phyloP scores from a whole-genome alignment of 2,113 vertebrate genomes.

The Ameiurus melas region DNA sequence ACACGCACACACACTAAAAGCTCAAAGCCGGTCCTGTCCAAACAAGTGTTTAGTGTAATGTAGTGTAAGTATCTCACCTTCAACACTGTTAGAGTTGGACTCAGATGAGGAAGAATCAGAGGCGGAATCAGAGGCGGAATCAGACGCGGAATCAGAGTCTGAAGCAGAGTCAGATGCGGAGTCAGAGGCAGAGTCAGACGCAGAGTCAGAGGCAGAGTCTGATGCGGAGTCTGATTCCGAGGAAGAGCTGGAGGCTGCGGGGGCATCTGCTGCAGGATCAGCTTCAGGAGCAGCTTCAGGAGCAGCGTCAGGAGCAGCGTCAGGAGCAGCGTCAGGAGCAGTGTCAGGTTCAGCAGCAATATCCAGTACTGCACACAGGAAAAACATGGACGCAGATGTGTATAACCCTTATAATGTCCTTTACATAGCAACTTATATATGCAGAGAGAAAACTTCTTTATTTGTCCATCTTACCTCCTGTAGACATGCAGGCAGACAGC shows the following conservation, averaged over 20 bases:
- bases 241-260: constrained; percentile 11
- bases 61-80: constrained; percentile 56
- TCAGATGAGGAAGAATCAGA: constrained; percentile 56
- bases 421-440: neutral
- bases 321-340: constrained; percentile 14
- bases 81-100: constrained; percentile 66
- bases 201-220: constrained; percentile 34
- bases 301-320: too few relatives aligned
- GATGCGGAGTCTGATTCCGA: constrained; percentile 42
- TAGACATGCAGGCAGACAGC: constrained; percentile 71
- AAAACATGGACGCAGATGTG: neutral
- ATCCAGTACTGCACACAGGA: neutral
- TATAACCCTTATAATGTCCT: neutral
- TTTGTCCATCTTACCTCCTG: constrained; percentile 64
- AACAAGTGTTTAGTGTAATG: neutral
- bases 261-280: constrained; percentile 28
- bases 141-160: constrained; percentile 36
- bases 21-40: neutral
- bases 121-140: constrained; percentile 57
- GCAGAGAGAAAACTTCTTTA: neutral
- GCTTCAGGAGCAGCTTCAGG: constrained; percentile 7
- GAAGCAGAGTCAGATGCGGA: constrained; percentile 43
- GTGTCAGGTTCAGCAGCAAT: constrained; percentile 50
- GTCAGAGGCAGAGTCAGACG: constrained; percentile 2
- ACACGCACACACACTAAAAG: neutral